Conservation (phyloP, 2,888 invertebrate genomes). For the Candidula unifasciata region DNA sequence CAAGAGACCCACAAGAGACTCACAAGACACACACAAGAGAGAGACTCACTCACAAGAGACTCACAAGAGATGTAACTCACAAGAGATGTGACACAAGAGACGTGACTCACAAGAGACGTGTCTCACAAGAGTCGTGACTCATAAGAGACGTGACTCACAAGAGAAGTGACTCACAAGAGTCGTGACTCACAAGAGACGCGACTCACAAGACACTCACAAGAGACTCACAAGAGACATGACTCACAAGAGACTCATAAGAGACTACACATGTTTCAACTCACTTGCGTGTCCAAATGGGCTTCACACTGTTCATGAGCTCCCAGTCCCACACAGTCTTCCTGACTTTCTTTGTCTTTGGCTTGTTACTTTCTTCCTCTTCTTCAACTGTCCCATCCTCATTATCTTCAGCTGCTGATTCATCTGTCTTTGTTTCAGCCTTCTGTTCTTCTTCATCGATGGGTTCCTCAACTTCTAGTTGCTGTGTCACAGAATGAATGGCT, state of each 20-base stretch:
- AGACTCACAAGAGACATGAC: too few species aligned
- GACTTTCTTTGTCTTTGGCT: conserved; percentile 89
- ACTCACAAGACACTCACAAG: too few species aligned
- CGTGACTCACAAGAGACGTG: too few species aligned
- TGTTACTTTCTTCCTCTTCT: conserved; percentile 82
- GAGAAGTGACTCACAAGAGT: too few species aligned
- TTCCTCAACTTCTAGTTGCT: conserved; percentile 46
- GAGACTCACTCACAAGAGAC: too few species aligned
- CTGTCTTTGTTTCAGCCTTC: conserved; percentile 38
- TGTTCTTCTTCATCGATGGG: conserved; percentile 82
- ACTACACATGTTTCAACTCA: conserved; percentile 71
- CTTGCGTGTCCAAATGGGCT: conserved; percentile 99
- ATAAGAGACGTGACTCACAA: too few species aligned
- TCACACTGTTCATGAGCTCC: conserved; percentile 96
- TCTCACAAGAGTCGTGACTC: too few species aligned
- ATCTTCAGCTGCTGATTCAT: conserved; percentile 80
- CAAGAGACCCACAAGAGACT: too few species aligned
- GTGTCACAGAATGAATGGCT: neutral
- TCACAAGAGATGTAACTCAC: too few species aligned
- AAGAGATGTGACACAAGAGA: too few species aligned
- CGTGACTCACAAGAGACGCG: too few species aligned
- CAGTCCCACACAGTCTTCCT: conserved; percentile 99
- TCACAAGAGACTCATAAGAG: neutral
- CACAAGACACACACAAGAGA: too few species aligned
- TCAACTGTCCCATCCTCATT: conserved; percentile 81